Percentiles rank a stretch among this genome's conserved stretches.
Evolutionary conservation across 2,113 vertebrate genomes (phyloP).

Genomic region (Cairina moschata): DNA sequence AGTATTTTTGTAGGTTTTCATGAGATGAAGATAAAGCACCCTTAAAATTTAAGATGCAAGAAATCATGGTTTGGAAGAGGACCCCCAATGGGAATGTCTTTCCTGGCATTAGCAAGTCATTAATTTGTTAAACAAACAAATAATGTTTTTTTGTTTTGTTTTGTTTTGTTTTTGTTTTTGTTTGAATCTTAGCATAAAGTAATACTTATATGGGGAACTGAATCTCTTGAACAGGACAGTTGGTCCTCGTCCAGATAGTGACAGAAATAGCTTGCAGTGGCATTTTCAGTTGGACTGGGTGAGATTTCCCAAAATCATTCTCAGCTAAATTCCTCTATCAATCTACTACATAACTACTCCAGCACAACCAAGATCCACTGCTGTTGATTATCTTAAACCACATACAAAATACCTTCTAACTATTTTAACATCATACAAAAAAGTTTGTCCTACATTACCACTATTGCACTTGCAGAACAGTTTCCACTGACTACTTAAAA

Average conservation of each 20-base stretch:
- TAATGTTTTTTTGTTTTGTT: too few relatives aligned
- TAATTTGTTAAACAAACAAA: neutral
- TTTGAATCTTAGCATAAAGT: neutral
- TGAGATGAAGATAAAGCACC: neutral
- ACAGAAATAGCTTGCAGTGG: neutral
- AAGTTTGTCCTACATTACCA: fast-evolving
- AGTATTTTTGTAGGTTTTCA: neutral
- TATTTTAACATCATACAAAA: neutral
- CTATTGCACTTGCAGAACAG: neutral
- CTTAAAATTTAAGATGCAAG: neutral
- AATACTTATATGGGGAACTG: neutral
- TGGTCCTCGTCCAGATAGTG: too few relatives aligned
- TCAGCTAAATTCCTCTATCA: neutral
- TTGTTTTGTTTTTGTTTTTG: neutral
- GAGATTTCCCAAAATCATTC: neutral
- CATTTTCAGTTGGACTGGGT: neutral
- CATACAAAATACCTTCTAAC: neutral
- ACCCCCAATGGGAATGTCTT: fast-evolving
- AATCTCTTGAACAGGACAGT: neutral
- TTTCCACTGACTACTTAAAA: neutral
- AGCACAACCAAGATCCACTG: neutral
- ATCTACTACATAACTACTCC: neutral
- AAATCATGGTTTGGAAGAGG: neutral
- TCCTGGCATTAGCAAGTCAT: neutral
- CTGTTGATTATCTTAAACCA: neutral